phyloP scores from a whole-genome alignment of 2,888 invertebrate genomes.

The Epsilonema sp. region DNA sequence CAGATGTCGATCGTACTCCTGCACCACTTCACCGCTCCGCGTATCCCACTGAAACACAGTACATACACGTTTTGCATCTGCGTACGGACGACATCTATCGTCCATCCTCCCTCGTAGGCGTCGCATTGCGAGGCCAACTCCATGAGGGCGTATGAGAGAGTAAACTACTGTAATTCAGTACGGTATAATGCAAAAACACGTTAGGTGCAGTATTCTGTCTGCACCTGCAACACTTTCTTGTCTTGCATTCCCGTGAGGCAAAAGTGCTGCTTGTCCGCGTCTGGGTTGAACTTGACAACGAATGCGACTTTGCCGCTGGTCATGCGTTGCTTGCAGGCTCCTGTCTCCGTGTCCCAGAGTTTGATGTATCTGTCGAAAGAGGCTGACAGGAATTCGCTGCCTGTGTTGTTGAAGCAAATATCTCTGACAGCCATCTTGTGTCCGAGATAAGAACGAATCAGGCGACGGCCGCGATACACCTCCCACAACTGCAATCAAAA shows the following conservation, averaged over 20 bases:
- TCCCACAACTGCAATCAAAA: constrained; percentile 99
- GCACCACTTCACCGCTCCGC: constrained; percentile 76
- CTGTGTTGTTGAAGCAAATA: constrained; percentile 79
- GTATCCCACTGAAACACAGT: constrained; percentile 65
- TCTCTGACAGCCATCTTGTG: constrained; percentile 92
- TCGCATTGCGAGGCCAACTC: no score
- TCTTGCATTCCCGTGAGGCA: constrained; percentile 97
- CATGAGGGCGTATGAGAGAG: no score
- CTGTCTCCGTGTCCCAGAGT: constrained; percentile 96
- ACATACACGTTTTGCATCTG: no score
- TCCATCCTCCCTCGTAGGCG: no score
- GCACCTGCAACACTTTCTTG: constrained; percentile 97
- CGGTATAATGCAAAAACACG: constrained; percentile 34
- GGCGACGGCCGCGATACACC: constrained; percentile 79
- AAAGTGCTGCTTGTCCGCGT: constrained; percentile 82
- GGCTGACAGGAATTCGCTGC: constrained; percentile 77
- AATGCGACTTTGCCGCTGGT: constrained; percentile 91
- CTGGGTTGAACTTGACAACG: constrained; percentile 93
- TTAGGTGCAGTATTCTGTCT: no score
- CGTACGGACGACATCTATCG: no score
- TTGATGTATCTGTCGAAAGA: constrained; percentile 89
- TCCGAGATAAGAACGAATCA: constrained; percentile 79
- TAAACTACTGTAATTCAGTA: no score
- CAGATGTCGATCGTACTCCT: constrained; percentile 93
- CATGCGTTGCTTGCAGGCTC: constrained; percentile 49